phyloP scores from a whole-genome alignment of 2,888 invertebrate genomes.

The Atethmia centrago region DNA sequence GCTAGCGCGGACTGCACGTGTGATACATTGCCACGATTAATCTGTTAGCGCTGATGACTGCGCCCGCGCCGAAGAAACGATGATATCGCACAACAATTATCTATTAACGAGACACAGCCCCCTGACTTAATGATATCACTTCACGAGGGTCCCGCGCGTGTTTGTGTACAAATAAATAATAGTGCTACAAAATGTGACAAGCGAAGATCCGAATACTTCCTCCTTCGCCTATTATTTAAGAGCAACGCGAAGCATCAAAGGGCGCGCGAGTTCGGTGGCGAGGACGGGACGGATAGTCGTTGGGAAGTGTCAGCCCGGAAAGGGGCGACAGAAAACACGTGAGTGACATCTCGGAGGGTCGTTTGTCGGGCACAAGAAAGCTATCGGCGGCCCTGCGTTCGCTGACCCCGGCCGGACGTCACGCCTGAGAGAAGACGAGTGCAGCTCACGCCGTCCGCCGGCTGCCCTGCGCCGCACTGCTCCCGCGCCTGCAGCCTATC shows the following conservation, averaged over 20 bases:
- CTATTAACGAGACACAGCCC: conserved; percentile 67
- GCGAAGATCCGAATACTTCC: conserved; percentile 30
- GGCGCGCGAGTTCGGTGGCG: conserved; percentile 27
- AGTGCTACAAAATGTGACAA: conserved; percentile 42
- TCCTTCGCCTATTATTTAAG: conserved; percentile 18
- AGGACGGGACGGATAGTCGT: conserved; percentile 38
- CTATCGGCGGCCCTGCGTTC: conserved; percentile 85
- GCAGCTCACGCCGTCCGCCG: conserved; percentile 76
- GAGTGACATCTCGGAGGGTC: conserved; percentile 86
- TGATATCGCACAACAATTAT: conserved; percentile 73
- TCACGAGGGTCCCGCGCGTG: conserved; percentile 60
- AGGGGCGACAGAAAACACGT: conserved; percentile 74
- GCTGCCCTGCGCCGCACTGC: conserved; percentile 63
- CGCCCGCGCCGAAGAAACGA: conserved; percentile 75
- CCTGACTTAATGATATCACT: conserved; percentile 49
- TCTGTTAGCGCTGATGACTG: conserved; percentile 85
- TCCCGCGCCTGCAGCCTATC: conserved; percentile 57
- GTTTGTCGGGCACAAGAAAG: conserved; percentile 85
- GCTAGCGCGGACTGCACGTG: conserved; percentile 87
- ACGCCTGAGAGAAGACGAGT: conserved; percentile 87
- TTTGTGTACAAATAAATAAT: conserved; percentile 53
- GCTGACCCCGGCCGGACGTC: conserved; percentile 88
- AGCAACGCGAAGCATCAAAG: conserved; percentile 34
- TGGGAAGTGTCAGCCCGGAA: conserved; percentile 67
- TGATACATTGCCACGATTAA: conserved; percentile 88